Conservation (phyloP, 2,888 invertebrate genomes). For the Magallana nippona region DNA sequence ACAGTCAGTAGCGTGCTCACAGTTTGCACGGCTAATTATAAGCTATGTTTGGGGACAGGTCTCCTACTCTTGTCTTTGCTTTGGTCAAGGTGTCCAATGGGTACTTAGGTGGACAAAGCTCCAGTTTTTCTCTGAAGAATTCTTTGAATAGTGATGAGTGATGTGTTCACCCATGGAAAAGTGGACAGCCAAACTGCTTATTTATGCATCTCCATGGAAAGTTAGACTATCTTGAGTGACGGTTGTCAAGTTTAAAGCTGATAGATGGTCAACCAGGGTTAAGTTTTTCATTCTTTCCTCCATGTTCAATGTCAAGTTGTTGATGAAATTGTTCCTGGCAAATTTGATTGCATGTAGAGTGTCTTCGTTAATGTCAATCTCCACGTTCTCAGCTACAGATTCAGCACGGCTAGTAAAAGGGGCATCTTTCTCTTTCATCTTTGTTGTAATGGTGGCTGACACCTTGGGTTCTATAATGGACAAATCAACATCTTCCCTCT, state of each 20-base stretch:
- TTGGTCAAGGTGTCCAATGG: background rate
- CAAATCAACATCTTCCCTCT: slow-evolving; percentile 24
- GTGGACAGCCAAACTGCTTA: slow-evolving; percentile 36
- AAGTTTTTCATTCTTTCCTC: slow-evolving; percentile 43
- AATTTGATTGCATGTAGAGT: background rate
- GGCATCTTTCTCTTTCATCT: slow-evolving; percentile 40
- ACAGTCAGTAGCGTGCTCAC: too few species aligned
- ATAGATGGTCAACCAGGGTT: slow-evolving; percentile 37
- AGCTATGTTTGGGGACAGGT: too few species aligned
- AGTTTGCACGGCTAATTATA: too few species aligned
- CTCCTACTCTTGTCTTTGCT: slow-evolving; percentile 34
- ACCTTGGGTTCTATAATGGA: slow-evolving; percentile 42
- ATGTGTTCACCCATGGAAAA: too few species aligned
- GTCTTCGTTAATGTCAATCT: slow-evolving; percentile 8
- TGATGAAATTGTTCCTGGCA: too few species aligned
- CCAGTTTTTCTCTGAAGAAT: background rate
- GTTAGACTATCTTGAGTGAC: slow-evolving; percentile 17
- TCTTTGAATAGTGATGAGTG: background rate
- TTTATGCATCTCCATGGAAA: slow-evolving; percentile 46
- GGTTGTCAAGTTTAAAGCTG: slow-evolving; percentile 42
- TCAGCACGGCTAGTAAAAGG: slow-evolving; percentile 39
- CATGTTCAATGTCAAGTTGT: slow-evolving; percentile 14
- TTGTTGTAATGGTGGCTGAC: slow-evolving; percentile 4
- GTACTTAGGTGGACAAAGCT: background rate
- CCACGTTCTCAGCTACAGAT: background rate